Conservation (phyloP, 2,888 invertebrate species). For the Apamea epomidion region DNA sequence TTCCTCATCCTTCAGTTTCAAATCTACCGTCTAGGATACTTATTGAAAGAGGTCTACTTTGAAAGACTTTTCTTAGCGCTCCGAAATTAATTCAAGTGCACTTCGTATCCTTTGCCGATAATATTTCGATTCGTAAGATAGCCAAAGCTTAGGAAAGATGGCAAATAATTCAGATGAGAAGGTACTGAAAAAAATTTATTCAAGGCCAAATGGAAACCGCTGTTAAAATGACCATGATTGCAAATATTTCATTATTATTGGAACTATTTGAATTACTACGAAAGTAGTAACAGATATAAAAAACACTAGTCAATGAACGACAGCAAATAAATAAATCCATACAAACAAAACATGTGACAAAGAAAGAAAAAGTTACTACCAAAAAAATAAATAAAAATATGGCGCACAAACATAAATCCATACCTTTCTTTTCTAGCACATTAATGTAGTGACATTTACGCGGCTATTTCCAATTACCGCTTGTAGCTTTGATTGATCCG, state of each 20-base stretch:
- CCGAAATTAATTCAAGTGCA: constrained; percentile 34
- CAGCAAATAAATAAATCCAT: not conserved
- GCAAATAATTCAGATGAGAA: not conserved
- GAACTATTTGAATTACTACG: not conserved
- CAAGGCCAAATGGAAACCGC: not conserved
- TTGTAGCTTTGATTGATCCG: not conserved
- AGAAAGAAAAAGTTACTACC: not conserved
- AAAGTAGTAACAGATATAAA: not conserved
- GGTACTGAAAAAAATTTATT: not conserved
- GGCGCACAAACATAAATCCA: no score
- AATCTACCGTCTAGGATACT: constrained; percentile 10
- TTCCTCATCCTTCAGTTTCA: not conserved
- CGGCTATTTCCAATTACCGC: not conserved
- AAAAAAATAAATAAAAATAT: not conserved
- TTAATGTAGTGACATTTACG: not conserved
- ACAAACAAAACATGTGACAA: not conserved
- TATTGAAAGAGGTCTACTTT: constrained; percentile 14
- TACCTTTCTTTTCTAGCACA: not conserved
- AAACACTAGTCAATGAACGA: not conserved
- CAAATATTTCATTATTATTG: not conserved
- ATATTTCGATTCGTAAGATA: constrained; percentile 19
- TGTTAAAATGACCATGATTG: not conserved
- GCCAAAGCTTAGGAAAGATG: not conserved
- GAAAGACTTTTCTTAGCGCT: constrained; percentile 13
- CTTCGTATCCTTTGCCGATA: constrained; percentile 17